A percentile compares a stretch with the other conserved stretches of the same genome.
Evolutionary conservation across 2,888 invertebrate species (phyloP).

Genomic region (Spodoptera littoralis): DNA sequence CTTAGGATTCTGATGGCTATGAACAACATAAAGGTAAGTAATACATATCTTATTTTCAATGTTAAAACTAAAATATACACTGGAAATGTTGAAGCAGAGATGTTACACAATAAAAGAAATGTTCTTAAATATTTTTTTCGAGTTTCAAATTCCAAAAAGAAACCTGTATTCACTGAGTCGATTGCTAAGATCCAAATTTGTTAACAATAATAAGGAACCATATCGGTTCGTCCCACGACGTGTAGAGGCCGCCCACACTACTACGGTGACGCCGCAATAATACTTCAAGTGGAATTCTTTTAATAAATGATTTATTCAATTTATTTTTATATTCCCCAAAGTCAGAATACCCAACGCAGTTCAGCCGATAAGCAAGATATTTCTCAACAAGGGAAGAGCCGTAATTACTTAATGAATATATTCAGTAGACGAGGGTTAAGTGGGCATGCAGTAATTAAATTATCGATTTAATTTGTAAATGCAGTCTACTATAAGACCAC

Average conservation of each 20-base stretch:
- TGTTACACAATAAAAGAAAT: neutral
- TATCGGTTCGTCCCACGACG: slow-evolving; percentile 70
- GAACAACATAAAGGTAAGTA: neutral
- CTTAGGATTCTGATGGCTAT: slow-evolving; percentile 4
- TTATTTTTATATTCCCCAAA: slow-evolving; percentile 62
- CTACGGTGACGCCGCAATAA: slow-evolving; percentile 73
- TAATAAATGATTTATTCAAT: slow-evolving; percentile 77
- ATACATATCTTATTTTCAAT: neutral
- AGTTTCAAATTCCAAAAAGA: slow-evolving; percentile 9
- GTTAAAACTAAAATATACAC: neutral
- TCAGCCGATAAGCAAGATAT: slow-evolving; percentile 3
- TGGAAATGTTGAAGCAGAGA: neutral
- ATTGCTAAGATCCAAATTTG: slow-evolving; percentile 63
- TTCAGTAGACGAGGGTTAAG: slow-evolving; percentile 9
- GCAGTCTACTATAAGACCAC: neutral
- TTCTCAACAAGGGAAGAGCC: slow-evolving; percentile 11
- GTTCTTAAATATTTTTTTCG: neutral
- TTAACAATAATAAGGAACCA: slow-evolving; percentile 69
- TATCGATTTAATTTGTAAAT: slow-evolving; percentile 29
- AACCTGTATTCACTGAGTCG: slow-evolving; percentile 23
- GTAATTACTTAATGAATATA: slow-evolving; percentile 28
- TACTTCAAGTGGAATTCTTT: slow-evolving; percentile 71
- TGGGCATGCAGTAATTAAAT: slow-evolving; percentile 13
- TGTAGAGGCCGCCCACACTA: slow-evolving; percentile 72
- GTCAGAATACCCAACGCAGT: slow-evolving; percentile 39